Evolutionary conservation across 1,140 invertebrate species (phyloP).

Genomic region (Drosophila lini): DNA sequence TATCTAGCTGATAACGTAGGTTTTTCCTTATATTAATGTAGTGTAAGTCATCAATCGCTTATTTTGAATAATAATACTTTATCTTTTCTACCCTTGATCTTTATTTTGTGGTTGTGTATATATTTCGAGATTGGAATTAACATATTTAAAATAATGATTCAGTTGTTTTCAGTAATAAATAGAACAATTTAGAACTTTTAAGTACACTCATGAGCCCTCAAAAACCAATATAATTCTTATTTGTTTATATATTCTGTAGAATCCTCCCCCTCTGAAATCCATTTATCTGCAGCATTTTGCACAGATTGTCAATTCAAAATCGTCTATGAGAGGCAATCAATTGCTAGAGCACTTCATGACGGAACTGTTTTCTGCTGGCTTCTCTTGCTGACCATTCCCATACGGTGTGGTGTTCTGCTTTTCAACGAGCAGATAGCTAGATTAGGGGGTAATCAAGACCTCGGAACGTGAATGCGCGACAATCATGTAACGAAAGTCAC

Average conservation of each 20-base stretch:
- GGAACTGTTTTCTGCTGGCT: conserved; percentile 34
- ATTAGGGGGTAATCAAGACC: conserved; percentile 49
- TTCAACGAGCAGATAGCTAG: conserved; percentile 35
- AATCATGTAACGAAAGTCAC: conserved; percentile 57
- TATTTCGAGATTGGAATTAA: background rate
- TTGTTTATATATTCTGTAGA: too few species aligned
- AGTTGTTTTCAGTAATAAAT: background rate
- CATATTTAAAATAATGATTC: background rate
- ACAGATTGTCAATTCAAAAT: conserved; percentile 20
- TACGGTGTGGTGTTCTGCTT: conserved; percentile 22
- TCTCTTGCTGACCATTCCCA: conserved; percentile 8
- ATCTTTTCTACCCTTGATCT: background rate
- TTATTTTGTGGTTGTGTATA: background rate
- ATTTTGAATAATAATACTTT: background rate
- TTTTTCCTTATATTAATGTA: background rate
- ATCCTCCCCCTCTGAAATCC: conserved; percentile 2
- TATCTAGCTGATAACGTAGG: background rate
- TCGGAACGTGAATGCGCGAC: conserved; percentile 42
- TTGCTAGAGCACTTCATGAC: conserved; percentile 36
- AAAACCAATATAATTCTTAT: background rate
- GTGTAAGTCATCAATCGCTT: too few species aligned
- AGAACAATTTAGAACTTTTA: background rate
- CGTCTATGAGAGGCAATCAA: conserved; percentile 31
- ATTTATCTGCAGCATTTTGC: conserved; percentile 4
- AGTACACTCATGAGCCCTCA: background rate